Percentiles rank a stretch among this genome's conserved stretches.
Conservation (phyloP, 2,797 vertebrate species). For the Artibeus jamaicensis region DNA sequence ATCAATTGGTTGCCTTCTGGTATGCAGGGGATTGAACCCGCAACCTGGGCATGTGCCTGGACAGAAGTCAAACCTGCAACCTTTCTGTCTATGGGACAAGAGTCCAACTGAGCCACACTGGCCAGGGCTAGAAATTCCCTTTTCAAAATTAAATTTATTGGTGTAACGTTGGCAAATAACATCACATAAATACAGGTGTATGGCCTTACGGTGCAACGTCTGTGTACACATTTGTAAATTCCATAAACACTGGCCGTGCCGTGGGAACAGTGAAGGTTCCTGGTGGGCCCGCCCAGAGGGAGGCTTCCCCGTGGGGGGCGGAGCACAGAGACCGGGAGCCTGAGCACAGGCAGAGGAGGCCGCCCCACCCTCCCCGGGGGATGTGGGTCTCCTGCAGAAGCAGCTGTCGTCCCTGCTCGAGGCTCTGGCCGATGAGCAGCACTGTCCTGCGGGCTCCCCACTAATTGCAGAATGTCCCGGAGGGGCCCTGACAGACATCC, state of each 20-base stretch:
- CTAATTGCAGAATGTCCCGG: background rate
- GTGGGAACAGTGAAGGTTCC: fast-evolving
- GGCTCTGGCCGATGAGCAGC: background rate
- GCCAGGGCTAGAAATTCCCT: background rate
- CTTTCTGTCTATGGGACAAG: background rate
- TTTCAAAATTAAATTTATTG: background rate
- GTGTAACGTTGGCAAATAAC: background rate
- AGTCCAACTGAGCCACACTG: background rate
- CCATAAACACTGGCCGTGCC: background rate
- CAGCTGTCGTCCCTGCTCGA: background rate
- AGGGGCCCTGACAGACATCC: background rate
- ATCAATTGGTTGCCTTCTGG: background rate
- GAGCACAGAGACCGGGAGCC: background rate
- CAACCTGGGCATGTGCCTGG: background rate
- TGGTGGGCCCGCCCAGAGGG: background rate
- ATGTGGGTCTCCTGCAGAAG: background rate
- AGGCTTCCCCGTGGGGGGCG: background rate
- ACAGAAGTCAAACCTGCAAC: background rate
- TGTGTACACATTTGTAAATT: background rate
- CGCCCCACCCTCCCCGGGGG: background rate
- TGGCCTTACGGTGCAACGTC: too few relatives aligned
- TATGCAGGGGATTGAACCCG: background rate
- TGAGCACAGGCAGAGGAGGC: background rate
- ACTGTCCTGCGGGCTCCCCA: fast-evolving
- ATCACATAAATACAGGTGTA: background rate